Conservation (phyloP, 1,140 invertebrate genomes). For the Musca domestica region DNA sequence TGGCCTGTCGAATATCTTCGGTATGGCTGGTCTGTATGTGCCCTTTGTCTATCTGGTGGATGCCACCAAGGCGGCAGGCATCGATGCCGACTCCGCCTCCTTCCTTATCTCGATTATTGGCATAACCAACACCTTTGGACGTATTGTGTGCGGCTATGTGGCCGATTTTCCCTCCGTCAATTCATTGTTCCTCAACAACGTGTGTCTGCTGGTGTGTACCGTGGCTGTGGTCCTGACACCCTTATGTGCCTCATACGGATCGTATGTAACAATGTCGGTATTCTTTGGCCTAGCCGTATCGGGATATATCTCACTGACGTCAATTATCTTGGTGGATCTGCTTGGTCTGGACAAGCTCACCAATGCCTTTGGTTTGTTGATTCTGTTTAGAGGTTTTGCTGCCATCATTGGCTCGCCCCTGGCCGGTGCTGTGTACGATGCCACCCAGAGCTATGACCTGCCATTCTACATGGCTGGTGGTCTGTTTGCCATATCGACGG, state of each 20-base stretch:
- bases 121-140: slow-evolving; percentile 89
- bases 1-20: slow-evolving; percentile 91
- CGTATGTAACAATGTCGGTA: slow-evolving; percentile 80
- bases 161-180: slow-evolving; percentile 85
- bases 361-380: slow-evolving; percentile 93
- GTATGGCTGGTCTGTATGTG: slow-evolving; percentile 87
- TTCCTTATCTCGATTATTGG: slow-evolving; percentile 92
- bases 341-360: slow-evolving; percentile 93
- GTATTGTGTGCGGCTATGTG: slow-evolving; percentile 82
- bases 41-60: slow-evolving; percentile 93
- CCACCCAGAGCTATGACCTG: slow-evolving; percentile 78
- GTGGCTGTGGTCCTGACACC: slow-evolving; percentile 81
- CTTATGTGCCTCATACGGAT: slow-evolving; percentile 73
- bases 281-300: slow-evolving; percentile 95
- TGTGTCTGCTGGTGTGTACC: slow-evolving; percentile 87
- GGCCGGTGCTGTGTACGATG: slow-evolving; percentile 84
- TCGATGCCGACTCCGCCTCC: slow-evolving; percentile 73
- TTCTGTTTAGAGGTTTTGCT: slow-evolving; percentile 90
- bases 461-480: slow-evolving; percentile 91
- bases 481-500: slow-evolving; percentile 80
- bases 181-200: slow-evolving; percentile 89
- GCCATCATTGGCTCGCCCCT: slow-evolving; percentile 82
- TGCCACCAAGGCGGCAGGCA: slow-evolving; percentile 69
- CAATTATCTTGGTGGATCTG: slow-evolving; percentile 95
- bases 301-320: slow-evolving; percentile 95